These are phyloP conservation scores for Mellivora capensis DNA, from an alignment of 2,113 vertebrate genomes.

Conservation along the genomic window DNA sequence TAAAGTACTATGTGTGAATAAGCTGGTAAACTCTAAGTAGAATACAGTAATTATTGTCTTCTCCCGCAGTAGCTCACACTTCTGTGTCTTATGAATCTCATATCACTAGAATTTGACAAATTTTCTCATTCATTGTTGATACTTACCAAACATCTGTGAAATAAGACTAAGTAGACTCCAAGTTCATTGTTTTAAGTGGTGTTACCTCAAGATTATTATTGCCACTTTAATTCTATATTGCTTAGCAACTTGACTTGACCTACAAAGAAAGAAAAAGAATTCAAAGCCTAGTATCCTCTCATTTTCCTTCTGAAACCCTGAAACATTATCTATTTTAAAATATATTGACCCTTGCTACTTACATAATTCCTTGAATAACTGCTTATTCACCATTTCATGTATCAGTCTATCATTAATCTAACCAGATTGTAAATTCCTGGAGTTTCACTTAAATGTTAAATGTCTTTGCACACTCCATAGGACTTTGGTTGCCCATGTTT, in stretches of 20 bases:
- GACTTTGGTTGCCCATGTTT: background rate
- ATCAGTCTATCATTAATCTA: background rate
- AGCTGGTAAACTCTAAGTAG: background rate
- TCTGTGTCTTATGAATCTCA: background rate
- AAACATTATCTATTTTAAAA: background rate
- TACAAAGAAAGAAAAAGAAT: background rate
- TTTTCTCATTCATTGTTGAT: background rate
- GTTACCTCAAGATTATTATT: background rate
- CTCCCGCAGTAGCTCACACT: background rate
- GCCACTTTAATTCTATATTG: background rate
- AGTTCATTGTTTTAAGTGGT: background rate
- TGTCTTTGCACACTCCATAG: background rate
- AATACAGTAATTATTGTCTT: background rate
- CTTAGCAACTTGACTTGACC: background rate
- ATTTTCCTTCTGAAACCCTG: background rate
- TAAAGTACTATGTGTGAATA: background rate
- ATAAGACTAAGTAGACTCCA: background rate
- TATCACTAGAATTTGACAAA: background rate
- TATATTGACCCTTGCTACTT: background rate
- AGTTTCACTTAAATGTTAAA: background rate
- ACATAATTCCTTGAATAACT: conserved; percentile 31
- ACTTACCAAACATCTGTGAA: background rate
- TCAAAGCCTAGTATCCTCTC: background rate
- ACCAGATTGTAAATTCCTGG: background rate
- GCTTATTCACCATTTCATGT: background rate